Percentiles rank a stretch among this genome's conserved stretches.
Evolutionary conservation across 1,140 invertebrate species (phyloP).

Genomic region (Harlomillsia oculata): DNA sequence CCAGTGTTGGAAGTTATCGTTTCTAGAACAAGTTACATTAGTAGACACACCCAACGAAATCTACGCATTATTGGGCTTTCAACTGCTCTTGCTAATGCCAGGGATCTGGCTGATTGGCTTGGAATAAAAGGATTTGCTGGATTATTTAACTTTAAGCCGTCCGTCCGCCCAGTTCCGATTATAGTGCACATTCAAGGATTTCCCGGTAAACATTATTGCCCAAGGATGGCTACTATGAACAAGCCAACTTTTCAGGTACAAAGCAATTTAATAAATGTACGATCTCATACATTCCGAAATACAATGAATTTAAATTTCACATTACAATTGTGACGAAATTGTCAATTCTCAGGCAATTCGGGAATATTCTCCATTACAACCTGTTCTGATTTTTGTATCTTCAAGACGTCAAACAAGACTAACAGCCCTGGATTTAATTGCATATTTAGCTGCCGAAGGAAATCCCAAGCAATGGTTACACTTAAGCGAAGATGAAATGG

Average conservation of each 20-base stretch:
- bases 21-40: slow-evolving; percentile 78
- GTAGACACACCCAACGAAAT: slow-evolving; percentile 64
- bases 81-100: slow-evolving; percentile 93
- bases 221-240: slow-evolving; percentile 99
- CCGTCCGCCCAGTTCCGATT: slow-evolving; percentile 91
- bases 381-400: slow-evolving; percentile 91
- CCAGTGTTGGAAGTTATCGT: slow-evolving; percentile 59
- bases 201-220: slow-evolving; percentile 95
- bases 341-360: slow-evolving; percentile 71
- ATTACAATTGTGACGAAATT: too few relatives aligned
- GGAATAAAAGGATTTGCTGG: slow-evolving; percentile 68
- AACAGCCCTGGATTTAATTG: slow-evolving; percentile 92
- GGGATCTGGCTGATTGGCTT: slow-evolving; percentile 94
- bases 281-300: too few relatives aligned
- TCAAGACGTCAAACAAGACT: slow-evolving; percentile 93
- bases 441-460: slow-evolving; percentile 79
- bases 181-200: slow-evolving; percentile 91
- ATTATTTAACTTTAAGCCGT: slow-evolving; percentile 94
- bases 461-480: slow-evolving; percentile 93
- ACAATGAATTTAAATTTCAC: too few relatives aligned
- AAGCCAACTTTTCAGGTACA: slow-evolving; percentile 84
- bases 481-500: slow-evolving; percentile 75
- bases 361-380: slow-evolving; percentile 81
- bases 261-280: slow-evolving; percentile 6
- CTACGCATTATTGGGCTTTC: slow-evolving; percentile 89